These are phyloP conservation scores for Nesoenas mayeri DNA, from an alignment of 2,113 vertebrate genomes.

Conservation along the genomic window DNA sequence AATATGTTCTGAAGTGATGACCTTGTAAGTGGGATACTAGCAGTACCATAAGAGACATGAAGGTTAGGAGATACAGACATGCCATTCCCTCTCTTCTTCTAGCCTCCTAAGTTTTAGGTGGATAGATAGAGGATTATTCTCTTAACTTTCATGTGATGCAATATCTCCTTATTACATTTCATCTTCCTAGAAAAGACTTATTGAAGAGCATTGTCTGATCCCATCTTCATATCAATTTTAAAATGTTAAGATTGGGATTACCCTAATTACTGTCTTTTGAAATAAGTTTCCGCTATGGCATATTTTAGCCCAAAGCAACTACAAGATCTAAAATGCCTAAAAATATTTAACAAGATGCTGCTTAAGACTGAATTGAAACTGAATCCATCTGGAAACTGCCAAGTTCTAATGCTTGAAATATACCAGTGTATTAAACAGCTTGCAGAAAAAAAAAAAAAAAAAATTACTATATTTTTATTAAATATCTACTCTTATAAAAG, in stretches of 20 bases:
- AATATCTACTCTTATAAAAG: neutral
- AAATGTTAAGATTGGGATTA: neutral
- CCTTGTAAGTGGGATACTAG: neutral
- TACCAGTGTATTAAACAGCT: neutral
- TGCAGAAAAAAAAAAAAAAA: neutral
- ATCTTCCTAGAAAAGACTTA: neutral
- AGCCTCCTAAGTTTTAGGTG: neutral
- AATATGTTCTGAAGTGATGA: neutral
- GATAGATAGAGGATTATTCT: neutral
- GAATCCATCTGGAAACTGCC: conserved; percentile 14
- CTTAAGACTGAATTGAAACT: neutral
- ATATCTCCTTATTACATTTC: neutral
- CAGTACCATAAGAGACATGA: accelerated
- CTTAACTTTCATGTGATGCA: neutral
- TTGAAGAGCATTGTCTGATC: neutral
- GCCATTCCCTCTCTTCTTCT: neutral
- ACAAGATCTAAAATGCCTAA: neutral
- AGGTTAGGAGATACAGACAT: neutral
- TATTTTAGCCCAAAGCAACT: neutral
- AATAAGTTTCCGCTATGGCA: neutral
- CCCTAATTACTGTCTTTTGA: neutral
- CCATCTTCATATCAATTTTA: neutral
- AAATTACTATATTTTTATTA: neutral
- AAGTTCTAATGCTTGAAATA: conserved; percentile 24
- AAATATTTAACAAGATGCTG: conserved; percentile 3